These are phyloP conservation scores for Achatina immaculata DNA, from an alignment of 1,140 invertebrate genomes.

Conservation along the genomic window DNA sequence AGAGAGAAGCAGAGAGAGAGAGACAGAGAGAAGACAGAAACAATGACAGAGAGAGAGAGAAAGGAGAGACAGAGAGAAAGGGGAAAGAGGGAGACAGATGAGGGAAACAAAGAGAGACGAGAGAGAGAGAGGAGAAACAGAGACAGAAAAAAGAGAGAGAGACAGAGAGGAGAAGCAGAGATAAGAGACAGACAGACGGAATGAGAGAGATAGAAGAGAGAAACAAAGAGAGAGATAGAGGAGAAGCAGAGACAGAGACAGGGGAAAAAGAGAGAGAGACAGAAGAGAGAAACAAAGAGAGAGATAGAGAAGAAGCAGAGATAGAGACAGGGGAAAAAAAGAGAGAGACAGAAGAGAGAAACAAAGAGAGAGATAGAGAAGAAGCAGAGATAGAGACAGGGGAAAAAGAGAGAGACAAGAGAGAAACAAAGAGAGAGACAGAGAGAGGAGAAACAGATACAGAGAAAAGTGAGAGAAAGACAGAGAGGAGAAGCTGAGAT, in stretches of 20 bases:
- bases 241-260: background rate
- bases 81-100: slow-evolving; percentile 9
- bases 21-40: too few species aligned
- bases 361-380: background rate
- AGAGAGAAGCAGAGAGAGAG: too few species aligned
- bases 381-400: background rate
- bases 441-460: too few species aligned
- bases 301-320: too few species aligned
- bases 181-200: too few species aligned
- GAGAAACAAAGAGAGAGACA: slow-evolving; percentile 2
- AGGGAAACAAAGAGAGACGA: background rate
- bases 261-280: background rate
- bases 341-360: too few species aligned
- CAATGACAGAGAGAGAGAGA: too few species aligned
- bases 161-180: too few species aligned
- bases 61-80: background rate
- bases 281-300: background rate
- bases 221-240: background rate
- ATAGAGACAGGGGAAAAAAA: too few species aligned
- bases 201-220: background rate
- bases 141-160: slow-evolving; percentile 4
- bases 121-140: too few species aligned
- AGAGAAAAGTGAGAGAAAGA: too few species aligned
- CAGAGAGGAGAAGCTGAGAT: too few species aligned
- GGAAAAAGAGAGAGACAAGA: slow-evolving; percentile 5